These are phyloP conservation scores for Physella acuta DNA, from an alignment of 1,140 invertebrate genomes.

Conservation along the genomic window DNA sequence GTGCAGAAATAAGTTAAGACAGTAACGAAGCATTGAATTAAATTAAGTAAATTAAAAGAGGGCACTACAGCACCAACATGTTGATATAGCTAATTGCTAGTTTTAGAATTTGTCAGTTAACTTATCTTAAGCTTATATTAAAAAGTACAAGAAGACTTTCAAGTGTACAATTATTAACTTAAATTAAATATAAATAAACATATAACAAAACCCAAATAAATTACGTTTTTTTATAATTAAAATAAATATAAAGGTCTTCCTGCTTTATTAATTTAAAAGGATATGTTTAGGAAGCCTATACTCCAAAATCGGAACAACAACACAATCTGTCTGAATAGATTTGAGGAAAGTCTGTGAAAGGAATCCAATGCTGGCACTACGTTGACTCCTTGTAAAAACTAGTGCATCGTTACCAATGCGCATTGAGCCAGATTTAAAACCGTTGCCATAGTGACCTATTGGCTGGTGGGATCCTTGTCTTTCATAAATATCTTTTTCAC, in stretches of 20 bases:
- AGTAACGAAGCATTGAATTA: not conserved
- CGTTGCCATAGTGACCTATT: constrained; percentile 56
- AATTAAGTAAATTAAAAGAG: not conserved
- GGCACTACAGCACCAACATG: too few species aligned
- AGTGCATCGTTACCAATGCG: constrained; percentile 50
- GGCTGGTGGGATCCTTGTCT: constrained; percentile 38
- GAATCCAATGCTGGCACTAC: constrained; percentile 47
- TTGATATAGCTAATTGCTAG: too few species aligned
- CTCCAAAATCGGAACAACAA: constrained; percentile 49
- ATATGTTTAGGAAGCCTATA: constrained; percentile 45
- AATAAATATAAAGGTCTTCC: too few species aligned
- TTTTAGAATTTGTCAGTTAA: too few species aligned
- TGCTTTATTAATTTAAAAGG: constrained; percentile 34
- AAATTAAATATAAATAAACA: too few species aligned
- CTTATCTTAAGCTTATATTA: too few species aligned
- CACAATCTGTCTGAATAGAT: constrained; percentile 46
- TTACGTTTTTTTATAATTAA: too few species aligned
- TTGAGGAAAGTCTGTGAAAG: constrained; percentile 52
- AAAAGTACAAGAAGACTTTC: too few species aligned
- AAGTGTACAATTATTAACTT: too few species aligned
- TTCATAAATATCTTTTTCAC: constrained; percentile 48
- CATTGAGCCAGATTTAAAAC: constrained; percentile 57
- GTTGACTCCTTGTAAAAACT: constrained; percentile 45
- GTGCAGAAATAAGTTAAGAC: not conserved
- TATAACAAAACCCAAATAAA: too few species aligned